Conservation (phyloP, 2,113 vertebrate genomes). For the Solea senegalensis region DNA sequence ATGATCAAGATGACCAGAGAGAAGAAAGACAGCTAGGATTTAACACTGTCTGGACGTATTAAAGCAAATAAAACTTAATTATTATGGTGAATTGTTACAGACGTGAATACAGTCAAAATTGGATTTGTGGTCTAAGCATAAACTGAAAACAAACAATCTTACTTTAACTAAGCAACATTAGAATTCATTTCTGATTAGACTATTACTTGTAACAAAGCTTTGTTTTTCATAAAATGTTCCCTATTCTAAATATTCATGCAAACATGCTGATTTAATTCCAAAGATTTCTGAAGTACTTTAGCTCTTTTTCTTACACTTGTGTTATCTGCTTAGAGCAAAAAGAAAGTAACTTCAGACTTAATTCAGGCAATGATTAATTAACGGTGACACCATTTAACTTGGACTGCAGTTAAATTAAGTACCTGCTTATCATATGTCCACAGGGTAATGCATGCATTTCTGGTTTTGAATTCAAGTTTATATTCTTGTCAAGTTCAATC, state of each 20-base stretch:
- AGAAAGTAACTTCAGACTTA: no score
- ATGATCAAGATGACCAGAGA: conserved; percentile 81
- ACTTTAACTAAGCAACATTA: neutral
- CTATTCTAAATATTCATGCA: neutral
- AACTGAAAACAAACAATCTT: neutral
- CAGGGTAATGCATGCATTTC: conserved; percentile 56
- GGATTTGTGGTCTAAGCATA: neutral
- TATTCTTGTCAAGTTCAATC: conserved; percentile 4
- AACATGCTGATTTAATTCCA: no score
- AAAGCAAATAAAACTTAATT: conserved; percentile 14
- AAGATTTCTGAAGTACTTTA: no score
- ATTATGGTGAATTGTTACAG: neutral
- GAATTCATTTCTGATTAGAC: neutral
- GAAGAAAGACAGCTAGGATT: conserved; percentile 68
- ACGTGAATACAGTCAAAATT: neutral
- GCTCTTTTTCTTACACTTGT: no score
- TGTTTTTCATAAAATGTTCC: neutral
- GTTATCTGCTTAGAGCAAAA: no score
- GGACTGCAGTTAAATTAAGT: conserved; percentile 6
- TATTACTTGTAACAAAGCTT: conserved; percentile 10
- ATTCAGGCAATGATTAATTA: neutral
- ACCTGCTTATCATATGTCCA: conserved; percentile 6
- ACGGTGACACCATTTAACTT: neutral
- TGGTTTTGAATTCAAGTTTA: conserved; percentile 26
- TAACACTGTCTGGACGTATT: neutral